Conservation (phyloP, 2,797 vertebrate species). For the Amniataba percoides region DNA sequence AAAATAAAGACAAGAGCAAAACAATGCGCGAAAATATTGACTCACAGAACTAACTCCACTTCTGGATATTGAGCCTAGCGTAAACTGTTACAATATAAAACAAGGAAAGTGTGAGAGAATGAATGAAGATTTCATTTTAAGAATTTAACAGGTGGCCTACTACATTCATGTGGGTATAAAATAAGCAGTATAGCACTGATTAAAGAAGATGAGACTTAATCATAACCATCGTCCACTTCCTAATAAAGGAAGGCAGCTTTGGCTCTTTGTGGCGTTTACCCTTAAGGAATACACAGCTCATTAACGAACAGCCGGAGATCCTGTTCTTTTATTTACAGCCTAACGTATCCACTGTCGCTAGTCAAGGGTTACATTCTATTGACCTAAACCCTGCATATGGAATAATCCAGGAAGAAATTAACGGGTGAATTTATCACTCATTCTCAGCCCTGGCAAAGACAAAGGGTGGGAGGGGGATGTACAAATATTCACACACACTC, state of each 20-base stretch:
- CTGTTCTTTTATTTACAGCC: slow-evolving; percentile 87
- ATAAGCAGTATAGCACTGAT: slow-evolving; percentile 13
- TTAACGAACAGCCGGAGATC: slow-evolving; percentile 68
- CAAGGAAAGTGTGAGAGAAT: not conserved
- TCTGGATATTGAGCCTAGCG: not conserved
- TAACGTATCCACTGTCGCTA: slow-evolving; percentile 90
- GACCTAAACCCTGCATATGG: slow-evolving; percentile 86
- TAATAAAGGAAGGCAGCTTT: slow-evolving; percentile 36
- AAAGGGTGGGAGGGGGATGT: slow-evolving; percentile 42
- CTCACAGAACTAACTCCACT: not conserved
- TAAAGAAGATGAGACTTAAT: slow-evolving; percentile 22
- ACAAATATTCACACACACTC: slow-evolving; percentile 23
- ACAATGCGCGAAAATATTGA: not conserved
- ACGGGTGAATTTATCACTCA: slow-evolving; percentile 87
- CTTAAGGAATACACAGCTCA: slow-evolving; percentile 67
- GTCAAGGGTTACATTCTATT: slow-evolving; percentile 88
- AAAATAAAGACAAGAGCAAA: not conserved
- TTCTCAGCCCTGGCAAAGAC: slow-evolving; percentile 76
- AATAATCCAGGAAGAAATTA: slow-evolving; percentile 89
- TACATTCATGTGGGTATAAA: not conserved
- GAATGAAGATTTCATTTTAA: not conserved
- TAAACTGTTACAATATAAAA: not conserved
- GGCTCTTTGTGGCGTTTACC: slow-evolving; percentile 53
- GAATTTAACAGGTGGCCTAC: slow-evolving; percentile 1
- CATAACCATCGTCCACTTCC: slow-evolving; percentile 33